Percentiles rank a stretch among this genome's conserved stretches.
phyloP scores from a whole-genome alignment of 2,888 invertebrate species.

The Ochropacha duplaris region DNA sequence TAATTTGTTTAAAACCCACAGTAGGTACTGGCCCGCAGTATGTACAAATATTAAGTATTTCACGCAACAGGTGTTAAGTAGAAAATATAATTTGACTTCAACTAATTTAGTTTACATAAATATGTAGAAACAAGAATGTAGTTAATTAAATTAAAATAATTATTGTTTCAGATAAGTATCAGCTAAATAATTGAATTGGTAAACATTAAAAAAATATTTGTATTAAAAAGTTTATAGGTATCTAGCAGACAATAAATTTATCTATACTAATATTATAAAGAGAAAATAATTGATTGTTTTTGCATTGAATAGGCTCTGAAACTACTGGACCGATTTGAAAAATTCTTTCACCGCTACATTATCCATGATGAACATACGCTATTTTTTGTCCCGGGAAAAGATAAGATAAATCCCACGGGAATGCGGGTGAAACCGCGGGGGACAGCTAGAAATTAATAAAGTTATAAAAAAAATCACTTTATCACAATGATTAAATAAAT shows the following conservation, averaged over 20 bases:
- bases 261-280: too few species aligned
- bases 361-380: too few species aligned
- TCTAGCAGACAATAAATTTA: too few species aligned
- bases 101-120: slow-evolving; percentile 20
- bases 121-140: neutral
- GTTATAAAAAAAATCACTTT: neutral
- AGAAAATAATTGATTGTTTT: too few species aligned
- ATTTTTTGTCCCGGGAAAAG: too few species aligned
- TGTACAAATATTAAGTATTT: slow-evolving; percentile 39
- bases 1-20: slow-evolving; percentile 51
- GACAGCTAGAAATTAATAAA: too few species aligned
- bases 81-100: slow-evolving; percentile 36
- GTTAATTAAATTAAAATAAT: neutral
- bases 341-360: too few species aligned
- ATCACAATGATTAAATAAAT: neutral
- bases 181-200: neutral
- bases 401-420: too few species aligned
- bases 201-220: neutral
- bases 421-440: too few species aligned
- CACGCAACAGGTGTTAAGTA: slow-evolving; percentile 47
- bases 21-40: slow-evolving; percentile 26
- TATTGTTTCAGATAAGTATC: neutral
- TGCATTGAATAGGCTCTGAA: too few species aligned
- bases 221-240: too few species aligned
- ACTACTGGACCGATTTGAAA: too few species aligned